Percentiles rank a stretch among this genome's conserved stretches.
These are phyloP conservation scores for Hydrocynus forskahlii DNA, from an alignment of 2,797 vertebrate genomes.

Conservation along the genomic window DNA sequence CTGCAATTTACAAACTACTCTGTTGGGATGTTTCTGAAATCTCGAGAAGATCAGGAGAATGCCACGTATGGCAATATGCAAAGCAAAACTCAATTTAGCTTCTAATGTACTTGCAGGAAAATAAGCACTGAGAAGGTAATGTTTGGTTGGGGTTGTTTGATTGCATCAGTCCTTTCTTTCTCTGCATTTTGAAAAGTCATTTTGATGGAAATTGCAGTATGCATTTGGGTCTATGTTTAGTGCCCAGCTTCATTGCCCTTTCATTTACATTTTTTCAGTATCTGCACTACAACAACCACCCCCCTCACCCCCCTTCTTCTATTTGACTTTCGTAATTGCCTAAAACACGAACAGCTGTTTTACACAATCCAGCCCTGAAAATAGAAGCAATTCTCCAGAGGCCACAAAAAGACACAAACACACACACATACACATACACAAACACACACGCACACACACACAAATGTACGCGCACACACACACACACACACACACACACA, in stretches of 20 bases:
- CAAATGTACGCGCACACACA: no score
- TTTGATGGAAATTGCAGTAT: neutral
- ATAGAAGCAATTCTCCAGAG: neutral
- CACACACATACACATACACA: no score
- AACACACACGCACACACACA: no score
- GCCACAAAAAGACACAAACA: neutral
- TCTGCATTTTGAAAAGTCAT: neutral
- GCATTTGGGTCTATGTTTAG: neutral
- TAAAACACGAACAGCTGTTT: constrained; percentile 20
- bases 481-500: no score
- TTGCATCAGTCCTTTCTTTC: neutral
- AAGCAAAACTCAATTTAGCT: neutral
- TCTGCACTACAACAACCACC: neutral
- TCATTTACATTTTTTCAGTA: neutral
- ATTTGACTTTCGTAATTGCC: constrained; percentile 23
- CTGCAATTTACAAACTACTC: no score
- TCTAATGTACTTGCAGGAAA: neutral
- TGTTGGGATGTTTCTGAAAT: no score
- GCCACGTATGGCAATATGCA: no score
- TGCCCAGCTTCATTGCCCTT: neutral
- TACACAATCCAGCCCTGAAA: constrained; percentile 12
- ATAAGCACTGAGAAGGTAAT: neutral
- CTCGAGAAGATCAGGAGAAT: no score
- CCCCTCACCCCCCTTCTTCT: neutral
- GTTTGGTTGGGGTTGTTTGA: neutral